These are phyloP conservation scores for Pseudanteris insignis DNA, from an alignment of 2,888 invertebrate genomes.

Conservation along the genomic window DNA sequence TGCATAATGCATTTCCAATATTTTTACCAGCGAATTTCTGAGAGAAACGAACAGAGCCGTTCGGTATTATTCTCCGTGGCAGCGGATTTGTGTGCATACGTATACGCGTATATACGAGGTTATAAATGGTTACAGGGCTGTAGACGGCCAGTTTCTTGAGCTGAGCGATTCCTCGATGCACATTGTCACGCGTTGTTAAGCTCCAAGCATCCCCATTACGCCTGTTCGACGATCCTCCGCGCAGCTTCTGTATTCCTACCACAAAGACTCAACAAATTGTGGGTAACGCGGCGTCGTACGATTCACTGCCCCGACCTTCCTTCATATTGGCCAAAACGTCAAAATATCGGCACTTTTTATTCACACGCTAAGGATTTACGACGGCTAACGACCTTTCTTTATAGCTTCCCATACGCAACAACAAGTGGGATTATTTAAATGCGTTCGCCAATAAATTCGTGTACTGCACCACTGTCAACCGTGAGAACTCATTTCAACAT, in stretches of 20 bases:
- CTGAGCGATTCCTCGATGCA: conserved; percentile 60
- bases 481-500: conserved; percentile 18
- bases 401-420: conserved; percentile 5
- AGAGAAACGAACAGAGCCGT: no score
- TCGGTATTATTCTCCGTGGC: neutral
- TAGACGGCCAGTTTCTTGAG: conserved; percentile 27
- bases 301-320: conserved; percentile 2
- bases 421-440: conserved; percentile 24
- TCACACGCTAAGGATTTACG: conserved; percentile 23
- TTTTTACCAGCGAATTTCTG: conserved; percentile 52
- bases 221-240: conserved; percentile 47
- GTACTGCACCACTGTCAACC: conserved; percentile 21
- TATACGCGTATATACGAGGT: conserved; percentile 28
- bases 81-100: conserved; percentile 29
- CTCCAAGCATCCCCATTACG: conserved; percentile 59
- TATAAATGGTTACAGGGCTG: conserved; percentile 35
- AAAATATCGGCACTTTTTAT: conserved; percentile 29
- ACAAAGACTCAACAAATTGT: conserved; percentile 35
- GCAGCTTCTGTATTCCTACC: conserved; percentile 34
- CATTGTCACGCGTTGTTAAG: conserved; percentile 65
- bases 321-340: conserved; percentile 25
- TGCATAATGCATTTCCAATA: conserved; percentile 62
- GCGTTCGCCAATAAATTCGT: conserved; percentile 9
- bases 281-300: conserved; percentile 8
- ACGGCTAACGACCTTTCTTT: conserved; percentile 9